These are phyloP conservation scores for Griposia aprilina DNA, from an alignment of 2,888 invertebrate genomes.

Conservation along the genomic window DNA sequence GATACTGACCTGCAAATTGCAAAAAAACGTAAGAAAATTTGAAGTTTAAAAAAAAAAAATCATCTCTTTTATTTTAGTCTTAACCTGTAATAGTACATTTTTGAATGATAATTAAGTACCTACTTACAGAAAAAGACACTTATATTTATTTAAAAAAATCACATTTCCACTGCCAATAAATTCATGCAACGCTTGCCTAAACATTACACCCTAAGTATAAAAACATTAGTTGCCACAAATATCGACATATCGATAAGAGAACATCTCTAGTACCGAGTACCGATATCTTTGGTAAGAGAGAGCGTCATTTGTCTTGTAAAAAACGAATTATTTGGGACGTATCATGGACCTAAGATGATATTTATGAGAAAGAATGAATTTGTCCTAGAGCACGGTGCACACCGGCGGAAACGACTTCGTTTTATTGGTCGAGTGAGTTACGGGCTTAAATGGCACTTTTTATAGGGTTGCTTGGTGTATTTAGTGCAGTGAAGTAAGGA, in stretches of 20 bases:
- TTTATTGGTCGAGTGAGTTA: conserved; percentile 36
- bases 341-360: conserved; percentile 55
- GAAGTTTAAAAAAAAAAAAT: too few relatives aligned
- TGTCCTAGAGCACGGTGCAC: conserved; percentile 26
- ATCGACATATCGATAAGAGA: conserved; percentile 33
- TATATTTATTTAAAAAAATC: not conserved
- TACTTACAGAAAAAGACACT: not conserved
- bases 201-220: not conserved
- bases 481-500: conserved; percentile 8
- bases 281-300: conserved; percentile 44
- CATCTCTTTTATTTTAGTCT: too few relatives aligned
- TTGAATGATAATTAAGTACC: too few relatives aligned
- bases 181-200: not conserved
- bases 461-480: conserved; percentile 6
- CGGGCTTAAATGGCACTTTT: conserved; percentile 10
- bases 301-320: conserved; percentile 60
- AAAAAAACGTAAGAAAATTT: too few relatives aligned
- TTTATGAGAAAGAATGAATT: conserved; percentile 55
- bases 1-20: too few relatives aligned
- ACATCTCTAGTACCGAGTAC: conserved; percentile 28
- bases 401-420: conserved; percentile 30
- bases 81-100: too few relatives aligned
- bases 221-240: conserved; percentile 24
- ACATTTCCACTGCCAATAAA: not conserved
- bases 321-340: conserved; percentile 48